Evolutionary conservation across 2,113 vertebrate genomes (phyloP).

Genomic region (Aegithalos caudatus): DNA sequence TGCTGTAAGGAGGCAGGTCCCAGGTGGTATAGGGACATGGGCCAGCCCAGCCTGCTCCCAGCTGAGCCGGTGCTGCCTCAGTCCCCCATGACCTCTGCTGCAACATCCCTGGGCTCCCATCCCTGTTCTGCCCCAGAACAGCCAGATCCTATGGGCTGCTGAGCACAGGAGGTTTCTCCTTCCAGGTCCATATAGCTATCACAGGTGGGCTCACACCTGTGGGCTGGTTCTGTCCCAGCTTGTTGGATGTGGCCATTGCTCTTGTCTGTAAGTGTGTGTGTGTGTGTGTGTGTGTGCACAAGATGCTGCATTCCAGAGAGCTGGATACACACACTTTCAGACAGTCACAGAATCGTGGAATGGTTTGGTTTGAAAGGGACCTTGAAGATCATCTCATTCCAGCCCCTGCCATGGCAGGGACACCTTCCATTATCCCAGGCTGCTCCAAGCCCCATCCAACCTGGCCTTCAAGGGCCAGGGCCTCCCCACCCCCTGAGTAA

Average conservation of each 20-base stretch:
- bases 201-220: neutral
- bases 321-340: neutral
- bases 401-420: neutral
- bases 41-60: neutral
- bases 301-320: neutral
- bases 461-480: no score
- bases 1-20: neutral
- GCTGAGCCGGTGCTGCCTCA: neutral
- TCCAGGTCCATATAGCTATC: neutral
- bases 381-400: neutral
- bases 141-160: neutral
- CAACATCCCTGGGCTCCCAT: neutral
- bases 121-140: neutral
- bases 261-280: no score
- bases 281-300: neutral
- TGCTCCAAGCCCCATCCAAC: neutral
- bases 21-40: neutral
- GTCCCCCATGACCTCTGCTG: neutral
- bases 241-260: neutral
- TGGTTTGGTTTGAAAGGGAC: neutral
- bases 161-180: neutral
- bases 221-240: neutral
- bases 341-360: neutral
- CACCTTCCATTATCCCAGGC: neutral
- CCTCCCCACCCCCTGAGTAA: no score